Evolutionary conservation across 2,797 vertebrate species (phyloP), one percentile per base, ranked within the genome.

Genomic region (Malurus leucopterus): DNA sequence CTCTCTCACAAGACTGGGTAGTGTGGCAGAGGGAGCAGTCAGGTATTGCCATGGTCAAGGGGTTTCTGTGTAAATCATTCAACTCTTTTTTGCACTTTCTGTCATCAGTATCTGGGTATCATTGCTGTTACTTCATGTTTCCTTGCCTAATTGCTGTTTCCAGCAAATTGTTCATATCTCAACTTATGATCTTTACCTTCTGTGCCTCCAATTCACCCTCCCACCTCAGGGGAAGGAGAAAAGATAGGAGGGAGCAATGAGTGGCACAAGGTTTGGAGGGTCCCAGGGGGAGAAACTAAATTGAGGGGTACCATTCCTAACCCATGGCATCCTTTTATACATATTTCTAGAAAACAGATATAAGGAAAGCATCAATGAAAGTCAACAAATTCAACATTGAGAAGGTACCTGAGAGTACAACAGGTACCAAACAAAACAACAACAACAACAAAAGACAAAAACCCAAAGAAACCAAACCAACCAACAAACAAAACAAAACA

Each of bases 181-280:
- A 81, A 8, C 24, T 14, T 5, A 2, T 22, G n/a, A 69, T 34
- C 63, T 57, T 63, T 40, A 50, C 8, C 41, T 34, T 23, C 24
- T 30, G 24, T 69, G 44, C 12, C 17, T 44, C 50, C 43, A 44
- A 13, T 57, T 44, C 50, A 57, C 50, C 50, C 44, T 62, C 38
- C 27, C 23, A 44, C 14, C 12, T 34, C 38, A 44, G 38, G 12
- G 3, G 29, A 26, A 49, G 5, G 14, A 7, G 16, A 27, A 41
- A 32, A 47, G 8, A 6, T 3, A 47, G 21, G 34, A 24, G 22
- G 26, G 16, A 43, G 6, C 36, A 36, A 36, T 4, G 11, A 36
- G 26, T 3, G 22, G 24, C 9, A 3, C 0, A 0, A 19, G 12
- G 20, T 75, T 74, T 57, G 5, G 24, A 50, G 13, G 7, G 9